Conservation (phyloP, 2,797 vertebrate genomes). For the Siniperca scherzeri region DNA sequence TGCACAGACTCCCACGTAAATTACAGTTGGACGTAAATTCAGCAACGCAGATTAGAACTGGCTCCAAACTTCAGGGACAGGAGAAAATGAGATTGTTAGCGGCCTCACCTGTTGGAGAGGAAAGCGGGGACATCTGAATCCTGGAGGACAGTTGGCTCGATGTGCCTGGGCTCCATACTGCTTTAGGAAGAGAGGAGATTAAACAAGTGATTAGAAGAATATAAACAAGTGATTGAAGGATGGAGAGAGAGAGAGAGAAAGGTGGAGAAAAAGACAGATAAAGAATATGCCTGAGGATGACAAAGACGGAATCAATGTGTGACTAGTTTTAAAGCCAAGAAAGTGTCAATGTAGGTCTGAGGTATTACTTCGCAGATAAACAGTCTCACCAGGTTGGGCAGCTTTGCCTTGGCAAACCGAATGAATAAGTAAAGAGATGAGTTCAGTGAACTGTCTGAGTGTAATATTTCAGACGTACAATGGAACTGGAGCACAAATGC, state of each 20-base stretch:
- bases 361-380: constrained; percentile 68
- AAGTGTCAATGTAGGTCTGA: constrained; percentile 64
- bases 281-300: constrained; percentile 61
- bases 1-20: constrained; percentile 44
- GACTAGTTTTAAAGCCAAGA: constrained; percentile 70
- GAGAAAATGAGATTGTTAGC: constrained; percentile 41
- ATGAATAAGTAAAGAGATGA: constrained; percentile 76
- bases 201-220: constrained; percentile 42
- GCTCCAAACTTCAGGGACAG: constrained; percentile 34
- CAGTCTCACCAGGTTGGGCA: constrained; percentile 58
- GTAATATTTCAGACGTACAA: constrained; percentile 65
- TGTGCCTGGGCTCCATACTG: constrained; percentile 11
- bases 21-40: constrained; percentile 49
- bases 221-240: constrained; percentile 45
- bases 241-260: constrained; percentile 15
- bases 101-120: constrained; percentile 61
- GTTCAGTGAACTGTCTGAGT: constrained; percentile 59
- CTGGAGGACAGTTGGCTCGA: constrained; percentile 28
- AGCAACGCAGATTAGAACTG: constrained; percentile 42
- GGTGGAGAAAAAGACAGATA: constrained; percentile 22
- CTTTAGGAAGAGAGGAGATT: constrained; percentile 35
- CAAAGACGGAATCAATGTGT: constrained; percentile 72
- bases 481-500: constrained; percentile 30
- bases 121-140: constrained; percentile 24
- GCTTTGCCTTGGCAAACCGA: constrained; percentile 58